Conservation (phyloP, 1,140 invertebrate species). For the Eriocheir sinensis region DNA sequence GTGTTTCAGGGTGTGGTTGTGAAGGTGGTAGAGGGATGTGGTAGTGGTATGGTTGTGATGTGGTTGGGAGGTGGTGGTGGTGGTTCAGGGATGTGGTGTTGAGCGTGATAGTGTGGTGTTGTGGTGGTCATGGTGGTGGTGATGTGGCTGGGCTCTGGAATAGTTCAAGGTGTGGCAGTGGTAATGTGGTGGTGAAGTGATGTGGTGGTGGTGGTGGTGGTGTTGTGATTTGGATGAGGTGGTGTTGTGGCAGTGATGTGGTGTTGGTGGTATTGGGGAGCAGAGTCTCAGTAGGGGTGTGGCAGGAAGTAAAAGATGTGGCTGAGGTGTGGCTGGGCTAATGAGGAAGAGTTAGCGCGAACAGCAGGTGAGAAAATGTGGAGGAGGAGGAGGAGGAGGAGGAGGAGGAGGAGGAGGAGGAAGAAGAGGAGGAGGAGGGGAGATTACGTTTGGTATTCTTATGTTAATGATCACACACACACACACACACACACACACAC, state of each 20-base stretch:
- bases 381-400: neutral
- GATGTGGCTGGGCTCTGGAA: neutral
- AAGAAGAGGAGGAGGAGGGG: neutral
- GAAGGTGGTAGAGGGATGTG: neutral
- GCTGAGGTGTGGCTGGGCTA: neutral
- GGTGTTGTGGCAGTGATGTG: neutral
- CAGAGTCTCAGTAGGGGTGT: neutral
- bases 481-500: slow-evolving; percentile 8
- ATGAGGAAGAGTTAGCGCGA: too few species aligned
- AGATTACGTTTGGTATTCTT: too few species aligned
- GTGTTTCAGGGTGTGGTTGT: neutral
- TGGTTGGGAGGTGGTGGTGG: too few species aligned
- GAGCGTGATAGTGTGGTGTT: neutral
- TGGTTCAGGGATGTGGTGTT: too few species aligned
- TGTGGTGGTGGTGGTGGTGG: too few species aligned
- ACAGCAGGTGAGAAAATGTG: neutral
- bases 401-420: neutral
- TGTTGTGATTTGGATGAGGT: neutral
- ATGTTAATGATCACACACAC: slow-evolving; percentile 41
- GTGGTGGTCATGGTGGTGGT: too few species aligned
- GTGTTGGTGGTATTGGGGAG: neutral
- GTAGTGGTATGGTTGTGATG: neutral
- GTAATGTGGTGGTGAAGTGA: too few species aligned
- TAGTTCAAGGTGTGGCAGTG: neutral
- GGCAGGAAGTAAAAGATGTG: neutral